A percentile compares a stretch with the other conserved stretches of the same genome.
phyloP scores from a whole-genome alignment of 2,113 vertebrate genomes.

The Notiomystis cincta region DNA sequence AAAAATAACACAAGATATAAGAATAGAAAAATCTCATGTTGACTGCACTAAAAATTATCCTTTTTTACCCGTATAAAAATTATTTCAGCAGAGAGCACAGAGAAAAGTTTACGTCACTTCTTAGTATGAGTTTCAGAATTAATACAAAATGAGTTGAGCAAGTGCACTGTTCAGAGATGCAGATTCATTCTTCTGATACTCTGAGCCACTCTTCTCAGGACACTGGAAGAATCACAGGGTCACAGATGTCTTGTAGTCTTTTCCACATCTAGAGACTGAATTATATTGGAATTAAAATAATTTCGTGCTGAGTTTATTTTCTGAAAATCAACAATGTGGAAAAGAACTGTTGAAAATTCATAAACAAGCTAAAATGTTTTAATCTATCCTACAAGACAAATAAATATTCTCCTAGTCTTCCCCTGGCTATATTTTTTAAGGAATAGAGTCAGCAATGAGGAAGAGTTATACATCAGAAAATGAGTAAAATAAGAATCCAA shows the following conservation, averaged over 20 bases:
- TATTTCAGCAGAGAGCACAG: not conserved
- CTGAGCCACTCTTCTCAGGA: not conserved
- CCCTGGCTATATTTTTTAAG: not conserved
- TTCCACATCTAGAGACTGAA: not conserved
- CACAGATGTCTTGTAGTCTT: not conserved
- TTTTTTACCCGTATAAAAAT: not conserved
- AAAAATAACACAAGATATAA: not conserved
- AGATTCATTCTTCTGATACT: not conserved
- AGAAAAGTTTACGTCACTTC: not conserved
- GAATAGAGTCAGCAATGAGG: not conserved
- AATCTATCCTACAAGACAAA: not conserved
- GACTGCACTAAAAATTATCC: not conserved
- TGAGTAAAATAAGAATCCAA: not conserved
- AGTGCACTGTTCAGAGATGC: not conserved
- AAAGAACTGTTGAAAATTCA: not conserved
- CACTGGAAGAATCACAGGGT: not conserved
- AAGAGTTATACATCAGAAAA: not conserved
- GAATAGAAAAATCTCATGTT: not conserved
- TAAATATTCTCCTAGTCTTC: not conserved
- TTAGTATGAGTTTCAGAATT: not conserved
- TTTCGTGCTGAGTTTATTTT: not conserved
- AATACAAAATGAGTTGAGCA: not conserved
- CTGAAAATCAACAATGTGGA: not conserved
- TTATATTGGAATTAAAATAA: not conserved
- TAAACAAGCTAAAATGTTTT: not conserved